A percentile compares a stretch with the other conserved stretches of the same genome.
phyloP scores from a whole-genome alignment of 1,140 invertebrate genomes.

The Vanessa tameamea region DNA sequence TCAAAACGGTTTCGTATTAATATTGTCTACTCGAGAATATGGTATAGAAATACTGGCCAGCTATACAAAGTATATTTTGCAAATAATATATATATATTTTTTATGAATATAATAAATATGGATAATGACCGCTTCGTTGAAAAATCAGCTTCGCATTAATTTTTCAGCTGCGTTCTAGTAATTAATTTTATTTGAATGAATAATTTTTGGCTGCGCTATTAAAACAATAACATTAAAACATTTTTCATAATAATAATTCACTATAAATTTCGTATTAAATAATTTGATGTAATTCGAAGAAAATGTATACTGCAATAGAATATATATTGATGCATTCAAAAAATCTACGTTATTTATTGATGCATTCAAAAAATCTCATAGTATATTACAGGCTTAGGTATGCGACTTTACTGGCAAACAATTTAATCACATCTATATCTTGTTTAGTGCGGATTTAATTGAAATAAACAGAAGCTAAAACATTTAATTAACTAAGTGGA shows the following conservation, averaged over 20 bases:
- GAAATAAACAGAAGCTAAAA: constrained; percentile 22
- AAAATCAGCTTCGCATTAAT: not conserved
- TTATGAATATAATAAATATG: constrained; percentile 1
- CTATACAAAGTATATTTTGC: too few relatives aligned
- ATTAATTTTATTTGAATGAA: not conserved
- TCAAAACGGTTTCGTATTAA: too few relatives aligned
- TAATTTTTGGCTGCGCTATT: not conserved
- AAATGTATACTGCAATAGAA: too few relatives aligned
- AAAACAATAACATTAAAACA: not conserved
- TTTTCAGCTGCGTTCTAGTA: not conserved
- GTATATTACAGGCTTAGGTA: not conserved
- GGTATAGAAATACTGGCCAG: too few relatives aligned
- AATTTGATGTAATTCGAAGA: too few relatives aligned
- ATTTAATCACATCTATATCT: constrained; percentile 28
- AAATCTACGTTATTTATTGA: not conserved
- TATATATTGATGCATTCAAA: not conserved
- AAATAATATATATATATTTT: not conserved
- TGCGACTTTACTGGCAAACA: not conserved
- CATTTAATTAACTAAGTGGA: constrained; percentile 60
- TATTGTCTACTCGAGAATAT: too few relatives aligned
- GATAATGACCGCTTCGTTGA: not conserved
- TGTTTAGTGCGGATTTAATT: constrained; percentile 26
- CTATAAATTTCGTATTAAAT: too few relatives aligned
- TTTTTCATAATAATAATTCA: too few relatives aligned
- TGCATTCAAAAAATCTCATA: not conserved